Evolutionary conservation across 2,888 invertebrate genomes (phyloP).

Genomic region (Cheilosia variabilis): DNA sequence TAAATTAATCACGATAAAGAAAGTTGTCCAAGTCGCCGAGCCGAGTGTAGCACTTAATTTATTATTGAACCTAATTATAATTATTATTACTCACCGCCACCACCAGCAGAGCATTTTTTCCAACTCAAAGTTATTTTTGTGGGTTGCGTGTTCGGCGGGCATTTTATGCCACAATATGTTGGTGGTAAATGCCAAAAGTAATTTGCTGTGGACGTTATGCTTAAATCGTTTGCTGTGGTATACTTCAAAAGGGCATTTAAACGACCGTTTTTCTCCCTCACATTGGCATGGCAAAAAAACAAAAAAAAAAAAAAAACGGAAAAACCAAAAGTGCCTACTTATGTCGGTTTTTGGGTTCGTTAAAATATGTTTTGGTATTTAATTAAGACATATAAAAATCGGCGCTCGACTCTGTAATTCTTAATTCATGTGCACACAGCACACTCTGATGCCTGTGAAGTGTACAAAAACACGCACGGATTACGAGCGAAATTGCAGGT

Average conservation of each 20-base stretch:
- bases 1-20: slow-evolving; percentile 72
- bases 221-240: slow-evolving; percentile 63
- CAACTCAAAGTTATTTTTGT: slow-evolving; percentile 63
- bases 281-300: not conserved
- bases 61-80: slow-evolving; percentile 73
- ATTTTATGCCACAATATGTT: slow-evolving; percentile 66
- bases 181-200: slow-evolving; percentile 70
- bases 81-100: slow-evolving; percentile 65
- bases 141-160: slow-evolving; percentile 67
- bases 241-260: slow-evolving; percentile 44
- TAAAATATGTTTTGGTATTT: slow-evolving; percentile 46
- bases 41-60: slow-evolving; percentile 71
- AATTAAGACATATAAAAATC: slow-evolving; percentile 49
- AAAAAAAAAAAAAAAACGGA: not conserved
- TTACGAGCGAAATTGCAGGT: not conserved
- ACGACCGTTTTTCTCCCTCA: slow-evolving; percentile 27
- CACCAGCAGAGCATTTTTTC: slow-evolving; percentile 3
- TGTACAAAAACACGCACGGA: not conserved
- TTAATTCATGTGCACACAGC: not conserved
- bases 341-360: slow-evolving; percentile 36
- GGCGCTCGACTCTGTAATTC: not conserved
- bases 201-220: slow-evolving; percentile 68
- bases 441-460: not conserved
- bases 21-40: slow-evolving; percentile 65
- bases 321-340: slow-evolving; percentile 41